Evolutionary conservation across 2,113 vertebrate genomes (phyloP).

Genomic region (Amblyornis subalaris): DNA sequence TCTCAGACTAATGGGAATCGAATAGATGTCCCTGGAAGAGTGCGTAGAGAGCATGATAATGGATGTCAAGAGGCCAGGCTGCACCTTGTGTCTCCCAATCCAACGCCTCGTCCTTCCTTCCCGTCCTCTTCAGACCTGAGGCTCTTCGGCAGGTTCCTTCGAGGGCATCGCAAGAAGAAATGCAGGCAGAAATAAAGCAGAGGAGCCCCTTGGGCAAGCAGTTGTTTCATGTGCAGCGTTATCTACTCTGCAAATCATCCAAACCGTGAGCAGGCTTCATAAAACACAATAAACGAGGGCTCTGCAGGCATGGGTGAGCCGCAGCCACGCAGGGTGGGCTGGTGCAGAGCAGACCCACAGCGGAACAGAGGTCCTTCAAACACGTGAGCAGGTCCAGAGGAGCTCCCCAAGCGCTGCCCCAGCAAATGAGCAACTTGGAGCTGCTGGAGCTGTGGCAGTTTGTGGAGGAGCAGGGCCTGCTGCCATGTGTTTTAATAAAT

Average conservation of each 20-base stretch:
- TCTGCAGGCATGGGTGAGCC: not conserved
- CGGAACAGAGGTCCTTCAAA: not conserved
- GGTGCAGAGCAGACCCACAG: not conserved
- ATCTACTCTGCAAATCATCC: not conserved
- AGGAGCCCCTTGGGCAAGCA: not conserved
- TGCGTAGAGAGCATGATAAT: not conserved
- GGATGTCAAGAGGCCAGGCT: not conserved
- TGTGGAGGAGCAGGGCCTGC: not conserved
- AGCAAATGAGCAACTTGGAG: not conserved
- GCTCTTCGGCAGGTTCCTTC: not conserved
- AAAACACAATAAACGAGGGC: not conserved
- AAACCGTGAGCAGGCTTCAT: not conserved
- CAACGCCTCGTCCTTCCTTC: not conserved
- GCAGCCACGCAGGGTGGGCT: not conserved
- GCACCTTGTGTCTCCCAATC: too few relatives aligned
- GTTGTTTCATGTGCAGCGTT: not conserved
- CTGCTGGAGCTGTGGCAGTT: not conserved
- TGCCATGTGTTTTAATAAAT: constrained; percentile 44
- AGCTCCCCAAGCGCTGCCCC: not conserved
- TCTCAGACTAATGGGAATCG: not conserved
- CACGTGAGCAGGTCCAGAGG: not conserved
- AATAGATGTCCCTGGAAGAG: not conserved
- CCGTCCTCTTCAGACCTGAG: not conserved
- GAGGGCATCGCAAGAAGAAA: not conserved
- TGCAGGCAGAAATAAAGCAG: not conserved